Base-by-base conservation (phyloP, 2,113 vertebrate species). In the Phaethornis superciliosus region DNA sequence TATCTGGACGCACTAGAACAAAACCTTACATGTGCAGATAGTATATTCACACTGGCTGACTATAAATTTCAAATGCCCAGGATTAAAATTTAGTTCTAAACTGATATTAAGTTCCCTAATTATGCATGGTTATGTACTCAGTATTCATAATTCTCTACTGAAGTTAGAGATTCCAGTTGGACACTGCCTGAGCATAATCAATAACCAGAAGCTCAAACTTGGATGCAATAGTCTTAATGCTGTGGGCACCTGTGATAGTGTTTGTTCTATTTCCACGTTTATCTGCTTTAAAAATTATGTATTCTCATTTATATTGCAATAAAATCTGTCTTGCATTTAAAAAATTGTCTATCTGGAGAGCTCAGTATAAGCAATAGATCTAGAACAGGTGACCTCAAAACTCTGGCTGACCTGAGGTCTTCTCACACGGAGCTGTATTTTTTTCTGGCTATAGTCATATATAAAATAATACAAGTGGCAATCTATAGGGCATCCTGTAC, bases 61-160 rank as follows among this genome's bases (percentile, higher is more conserved):
- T 71, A 67, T 40, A 78, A 74, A 63, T 92, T 95, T 85, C 20
- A 81, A 72, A 76, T 49, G 24, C 47, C 18, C 79, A 44, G 54
- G 76, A 60, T 75, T 90, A 91, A 91, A 86, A 74, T 82, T 69
- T 56, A 88, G 20, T 52, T 60, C n/a, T 87, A 80, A 84, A 82
- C 28, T 64, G 63, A 33, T 65, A 85, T 19, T 79, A 75, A 30
- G 20, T 70, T 91, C 78, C 85, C 26, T 79, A 90, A 71, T 88
- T 85, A 65, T 72, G 47, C 11, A 27, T 62, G n/a, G 11, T 30
- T 75, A 5, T 40, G 17, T 65, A 89, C 28, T 5, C 10, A 12
- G 2, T 28, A 63, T 14, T 81, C 65, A 54, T 47, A 88, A 85
- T 52, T 85, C 9, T 82, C 32, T 88, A 44, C 64, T 81, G 64